Evolutionary conservation across 1,140 invertebrate species (phyloP).

Genomic region (Zaprionus capensis): DNA sequence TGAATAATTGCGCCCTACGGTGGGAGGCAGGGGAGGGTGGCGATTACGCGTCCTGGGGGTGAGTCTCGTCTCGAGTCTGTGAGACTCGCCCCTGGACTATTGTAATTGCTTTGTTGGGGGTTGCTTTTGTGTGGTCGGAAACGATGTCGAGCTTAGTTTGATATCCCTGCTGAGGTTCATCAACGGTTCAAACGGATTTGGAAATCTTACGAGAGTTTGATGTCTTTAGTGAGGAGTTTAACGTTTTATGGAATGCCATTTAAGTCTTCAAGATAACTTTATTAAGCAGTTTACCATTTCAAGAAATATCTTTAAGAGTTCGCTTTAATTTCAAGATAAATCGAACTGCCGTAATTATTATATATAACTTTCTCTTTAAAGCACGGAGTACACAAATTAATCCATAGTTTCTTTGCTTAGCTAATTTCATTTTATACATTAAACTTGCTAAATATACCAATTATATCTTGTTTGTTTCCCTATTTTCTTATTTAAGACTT

Average conservation of each 20-base stretch:
- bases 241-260: background rate
- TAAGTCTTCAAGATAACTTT: background rate
- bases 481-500: background rate
- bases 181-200: conserved; percentile 4
- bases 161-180: conserved; percentile 10
- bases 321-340: no score
- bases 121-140: background rate
- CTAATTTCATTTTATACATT: no score
- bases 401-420: no score
- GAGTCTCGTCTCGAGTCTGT: background rate
- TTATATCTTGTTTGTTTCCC: no score
- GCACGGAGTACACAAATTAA: no score
- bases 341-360: no score
- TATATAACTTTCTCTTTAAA: no score
- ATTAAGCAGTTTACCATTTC: background rate
- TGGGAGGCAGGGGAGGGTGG: background rate
- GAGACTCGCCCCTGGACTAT: background rate
- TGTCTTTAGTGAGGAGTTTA: background rate
- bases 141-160: background rate
- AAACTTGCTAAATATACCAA: no score
- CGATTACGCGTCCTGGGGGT: conserved; percentile 14
- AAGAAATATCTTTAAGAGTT: no score
- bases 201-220: background rate
- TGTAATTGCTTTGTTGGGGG: conserved; percentile 23
- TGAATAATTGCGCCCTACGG: conserved; percentile 38